Conservation (phyloP, 2,797 vertebrate genomes). For the Buphagus erythrorhynchus region DNA sequence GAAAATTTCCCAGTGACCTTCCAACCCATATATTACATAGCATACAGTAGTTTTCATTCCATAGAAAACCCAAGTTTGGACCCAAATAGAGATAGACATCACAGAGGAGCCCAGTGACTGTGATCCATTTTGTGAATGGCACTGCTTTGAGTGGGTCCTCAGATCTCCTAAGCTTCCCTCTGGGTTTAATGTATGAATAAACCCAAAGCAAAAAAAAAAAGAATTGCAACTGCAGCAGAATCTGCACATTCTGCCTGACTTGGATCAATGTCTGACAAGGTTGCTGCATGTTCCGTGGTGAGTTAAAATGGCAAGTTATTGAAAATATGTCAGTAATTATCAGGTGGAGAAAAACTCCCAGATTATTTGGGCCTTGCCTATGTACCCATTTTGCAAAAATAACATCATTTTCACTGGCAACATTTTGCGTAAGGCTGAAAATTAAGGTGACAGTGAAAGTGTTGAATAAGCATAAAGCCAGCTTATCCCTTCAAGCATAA, state of each 20-base stretch:
- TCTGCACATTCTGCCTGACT: not conserved
- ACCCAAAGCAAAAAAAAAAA: not conserved
- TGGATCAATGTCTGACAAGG: not conserved
- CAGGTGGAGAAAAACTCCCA: not conserved
- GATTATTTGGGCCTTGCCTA: not conserved
- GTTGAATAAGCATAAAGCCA: not conserved
- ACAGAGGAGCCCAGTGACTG: not conserved
- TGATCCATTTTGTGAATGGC: not conserved
- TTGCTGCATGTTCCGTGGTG: not conserved
- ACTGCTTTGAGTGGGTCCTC: not conserved
- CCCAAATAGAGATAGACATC: not conserved
- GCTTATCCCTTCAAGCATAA: not conserved
- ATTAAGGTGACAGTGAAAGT: not conserved
- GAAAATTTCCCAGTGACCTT: not conserved
- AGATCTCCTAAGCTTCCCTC: not conserved
- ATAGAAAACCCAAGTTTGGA: not conserved
- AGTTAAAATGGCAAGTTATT: not conserved
- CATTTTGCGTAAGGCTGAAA: not conserved
- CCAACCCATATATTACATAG: not conserved
- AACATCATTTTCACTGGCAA: not conserved
- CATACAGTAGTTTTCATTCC: not conserved
- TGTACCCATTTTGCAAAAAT: not conserved
- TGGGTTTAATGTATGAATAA: not conserved
- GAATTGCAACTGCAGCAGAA: not conserved
- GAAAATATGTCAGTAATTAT: not conserved